phyloP scores from a whole-genome alignment of 1,140 invertebrate genomes.

The Bombus difficillimus region DNA sequence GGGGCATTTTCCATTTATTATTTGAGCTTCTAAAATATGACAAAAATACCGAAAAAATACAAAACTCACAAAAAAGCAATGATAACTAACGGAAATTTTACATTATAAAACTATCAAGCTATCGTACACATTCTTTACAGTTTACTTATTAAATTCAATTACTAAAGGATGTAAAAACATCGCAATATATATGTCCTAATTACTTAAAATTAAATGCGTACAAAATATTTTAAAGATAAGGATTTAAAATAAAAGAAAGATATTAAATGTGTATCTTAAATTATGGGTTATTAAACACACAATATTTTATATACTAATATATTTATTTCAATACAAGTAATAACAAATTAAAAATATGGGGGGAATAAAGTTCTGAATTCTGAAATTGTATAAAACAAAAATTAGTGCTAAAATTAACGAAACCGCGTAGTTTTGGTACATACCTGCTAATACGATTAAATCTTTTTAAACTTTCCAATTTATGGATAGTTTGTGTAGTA shows the following conservation, averaged over 20 bases:
- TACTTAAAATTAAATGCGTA: neutral
- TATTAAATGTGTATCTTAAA: neutral
- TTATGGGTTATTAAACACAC: constrained; percentile 11
- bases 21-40: constrained; percentile 8
- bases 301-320: constrained; percentile 7
- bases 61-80: neutral
- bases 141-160: neutral
- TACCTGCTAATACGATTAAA: constrained; percentile 12
- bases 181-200: neutral
- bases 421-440: neutral
- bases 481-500: neutral
- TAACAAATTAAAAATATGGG: neutral
- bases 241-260: neutral
- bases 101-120: neutral
- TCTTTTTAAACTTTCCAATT: neutral
- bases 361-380: neutral
- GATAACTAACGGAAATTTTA: neutral
- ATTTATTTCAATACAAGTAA: neutral
- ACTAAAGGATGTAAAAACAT: too few relatives aligned
- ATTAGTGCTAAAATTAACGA: neutral
- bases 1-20: constrained; percentile 66
- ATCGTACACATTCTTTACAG: neutral
- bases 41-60: neutral
- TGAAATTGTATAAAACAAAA: constrained; percentile 6
- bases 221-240: neutral